Conservation (phyloP, 1,140 invertebrate species). For the Drosophila mojavensis region DNA sequence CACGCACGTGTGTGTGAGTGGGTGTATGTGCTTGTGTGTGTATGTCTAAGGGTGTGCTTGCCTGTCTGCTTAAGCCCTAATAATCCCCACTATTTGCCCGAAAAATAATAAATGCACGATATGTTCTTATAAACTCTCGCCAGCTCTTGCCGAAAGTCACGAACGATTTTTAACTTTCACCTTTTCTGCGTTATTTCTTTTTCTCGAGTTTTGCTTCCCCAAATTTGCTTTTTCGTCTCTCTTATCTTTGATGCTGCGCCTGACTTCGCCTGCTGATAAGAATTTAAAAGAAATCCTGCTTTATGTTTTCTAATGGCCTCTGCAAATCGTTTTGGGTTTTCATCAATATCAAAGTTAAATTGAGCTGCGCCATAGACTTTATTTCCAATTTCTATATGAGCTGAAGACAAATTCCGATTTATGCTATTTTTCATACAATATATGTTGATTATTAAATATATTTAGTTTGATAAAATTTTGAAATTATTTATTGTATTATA, state of each 20-base stretch:
- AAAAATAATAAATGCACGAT: slow-evolving; percentile 29
- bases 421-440: too few species aligned
- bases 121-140: neutral
- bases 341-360: too few species aligned
- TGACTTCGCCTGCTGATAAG: neutral
- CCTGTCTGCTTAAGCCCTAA: slow-evolving; percentile 59
- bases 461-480: too few species aligned
- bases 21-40: neutral
- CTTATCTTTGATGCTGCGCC: slow-evolving; percentile 10
- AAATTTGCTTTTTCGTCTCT: neutral
- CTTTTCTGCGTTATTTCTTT: too few species aligned
- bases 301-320: too few species aligned
- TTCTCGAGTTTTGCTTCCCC: neutral
- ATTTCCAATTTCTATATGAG: too few species aligned
- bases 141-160: slow-evolving; percentile 17
- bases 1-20: slow-evolving; percentile 17
- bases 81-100: slow-evolving; percentile 70
- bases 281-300: neutral
- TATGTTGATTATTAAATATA: too few species aligned
- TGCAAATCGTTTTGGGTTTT: too few species aligned
- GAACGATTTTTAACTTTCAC: slow-evolving; percentile 7
- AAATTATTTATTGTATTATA: too few species aligned
- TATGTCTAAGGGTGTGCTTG: slow-evolving; percentile 7
- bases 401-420: too few species aligned
- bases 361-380: too few species aligned